Conservation (phyloP, 2,888 invertebrate genomes). For the Anoplius nigerrimus region DNA sequence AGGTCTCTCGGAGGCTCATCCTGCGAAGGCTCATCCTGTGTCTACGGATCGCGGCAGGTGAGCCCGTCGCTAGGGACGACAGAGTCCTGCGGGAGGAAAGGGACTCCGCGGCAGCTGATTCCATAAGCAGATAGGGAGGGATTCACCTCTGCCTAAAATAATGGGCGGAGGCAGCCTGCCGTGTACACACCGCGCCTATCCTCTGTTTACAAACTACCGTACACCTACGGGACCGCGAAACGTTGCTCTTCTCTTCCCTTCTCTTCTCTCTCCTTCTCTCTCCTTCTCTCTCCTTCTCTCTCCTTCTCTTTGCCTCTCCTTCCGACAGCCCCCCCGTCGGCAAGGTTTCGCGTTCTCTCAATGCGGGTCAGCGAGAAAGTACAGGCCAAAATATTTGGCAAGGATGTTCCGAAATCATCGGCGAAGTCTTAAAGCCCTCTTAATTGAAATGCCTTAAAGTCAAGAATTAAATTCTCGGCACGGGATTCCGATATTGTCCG, state of each 20-base stretch:
- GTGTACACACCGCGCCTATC: conserved; percentile 63
- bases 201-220: conserved; percentile 64
- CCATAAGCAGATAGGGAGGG: conserved; percentile 70
- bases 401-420: too few species aligned
- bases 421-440: too few species aligned
- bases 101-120: conserved; percentile 68
- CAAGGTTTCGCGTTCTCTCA: too few species aligned
- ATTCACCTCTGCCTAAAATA: conserved; percentile 68
- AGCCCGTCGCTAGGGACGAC: conserved; percentile 50
- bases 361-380: too few species aligned
- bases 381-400: too few species aligned
- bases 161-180: conserved; percentile 63
- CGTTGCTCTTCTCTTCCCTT: not conserved
- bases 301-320: not conserved
- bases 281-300: not conserved
- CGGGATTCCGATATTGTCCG: too few species aligned
- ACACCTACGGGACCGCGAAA: conserved; percentile 2
- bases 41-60: conserved; percentile 60
- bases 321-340: conserved; percentile 1
- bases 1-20: too few species aligned
- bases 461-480: too few species aligned
- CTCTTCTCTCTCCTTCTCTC: not conserved
- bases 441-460: too few species aligned
- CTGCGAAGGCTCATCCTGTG: conserved; percentile 2
- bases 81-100: conserved; percentile 46